These are phyloP conservation scores for Myrmecobius fasciatus DNA, from an alignment of 2,113 vertebrate species.

Conservation along the genomic window DNA sequence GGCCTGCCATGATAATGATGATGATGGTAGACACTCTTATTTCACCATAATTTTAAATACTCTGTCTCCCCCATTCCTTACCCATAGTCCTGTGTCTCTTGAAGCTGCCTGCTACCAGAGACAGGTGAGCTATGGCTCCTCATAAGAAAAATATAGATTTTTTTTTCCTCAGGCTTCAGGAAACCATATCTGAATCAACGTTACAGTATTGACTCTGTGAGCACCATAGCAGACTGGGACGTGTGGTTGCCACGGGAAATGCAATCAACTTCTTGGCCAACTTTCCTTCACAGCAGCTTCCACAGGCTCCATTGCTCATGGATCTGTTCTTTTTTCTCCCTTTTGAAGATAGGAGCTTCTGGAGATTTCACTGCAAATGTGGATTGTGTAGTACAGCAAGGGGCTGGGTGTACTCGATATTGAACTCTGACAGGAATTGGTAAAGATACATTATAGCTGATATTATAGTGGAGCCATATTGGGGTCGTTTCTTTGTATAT, in stretches of 20 bases:
- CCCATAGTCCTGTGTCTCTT: constrained; percentile 25
- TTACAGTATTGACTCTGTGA: constrained; percentile 42
- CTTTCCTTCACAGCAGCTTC: constrained; percentile 53
- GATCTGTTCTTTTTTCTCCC: constrained; percentile 10
- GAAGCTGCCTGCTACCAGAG: constrained; percentile 46
- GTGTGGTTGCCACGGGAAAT: constrained; percentile 76
- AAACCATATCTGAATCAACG: constrained; percentile 35
- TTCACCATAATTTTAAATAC: neutral
- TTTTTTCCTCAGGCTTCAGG: constrained; percentile 50
- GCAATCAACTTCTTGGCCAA: constrained; percentile 62
- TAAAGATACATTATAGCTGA: neutral
- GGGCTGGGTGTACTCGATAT: neutral
- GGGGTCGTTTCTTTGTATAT: neutral
- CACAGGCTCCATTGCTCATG: constrained; percentile 19
- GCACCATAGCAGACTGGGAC: constrained; percentile 41
- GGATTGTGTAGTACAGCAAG: neutral
- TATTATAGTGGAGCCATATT: neutral
- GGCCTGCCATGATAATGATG: neutral
- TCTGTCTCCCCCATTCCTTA: neutral
- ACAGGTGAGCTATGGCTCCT: constrained; percentile 41
- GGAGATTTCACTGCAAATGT: neutral
- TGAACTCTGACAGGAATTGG: too few relatives aligned
- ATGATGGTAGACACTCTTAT: neutral
- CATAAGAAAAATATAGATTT: constrained; percentile 72
- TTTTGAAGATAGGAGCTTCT: neutral